A percentile compares a stretch with the other conserved stretches of the same genome.
Evolutionary conservation across 2,797 vertebrate species (phyloP).

Genomic region (Gouania willdenowi): DNA sequence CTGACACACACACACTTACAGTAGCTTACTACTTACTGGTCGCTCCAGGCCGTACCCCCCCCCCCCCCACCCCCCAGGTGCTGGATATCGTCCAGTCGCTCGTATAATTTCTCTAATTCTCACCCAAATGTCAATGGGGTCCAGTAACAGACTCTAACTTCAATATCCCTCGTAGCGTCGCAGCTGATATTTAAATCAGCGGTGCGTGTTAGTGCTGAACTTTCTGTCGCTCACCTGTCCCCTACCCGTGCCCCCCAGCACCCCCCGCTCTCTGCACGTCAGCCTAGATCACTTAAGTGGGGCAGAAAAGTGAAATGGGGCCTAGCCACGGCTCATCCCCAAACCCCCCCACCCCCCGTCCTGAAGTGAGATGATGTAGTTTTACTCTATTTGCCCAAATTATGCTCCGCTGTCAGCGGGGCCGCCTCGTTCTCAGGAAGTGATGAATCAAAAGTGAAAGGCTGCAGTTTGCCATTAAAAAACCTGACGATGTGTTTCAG

Average conservation of each 20-base stretch:
- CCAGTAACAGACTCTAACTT: slow-evolving; percentile 49
- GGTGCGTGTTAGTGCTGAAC: no score
- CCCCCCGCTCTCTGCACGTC: slow-evolving; percentile 10
- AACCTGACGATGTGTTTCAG: slow-evolving; percentile 38
- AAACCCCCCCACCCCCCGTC: slow-evolving; percentile 23
- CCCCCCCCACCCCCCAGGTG: neutral
- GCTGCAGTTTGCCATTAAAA: slow-evolving; percentile 47
- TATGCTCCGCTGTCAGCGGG: slow-evolving; percentile 34
- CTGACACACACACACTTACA: no score
- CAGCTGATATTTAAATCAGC: slow-evolving; percentile 55
- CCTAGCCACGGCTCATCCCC: neutral
- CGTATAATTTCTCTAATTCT: slow-evolving; percentile 69
- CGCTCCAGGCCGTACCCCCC: no score
- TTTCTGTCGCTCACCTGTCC: slow-evolving; percentile 30
- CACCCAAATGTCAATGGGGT: slow-evolving; percentile 69
- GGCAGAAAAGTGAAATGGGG: no score
- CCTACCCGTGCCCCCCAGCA: no score
- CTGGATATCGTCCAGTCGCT: slow-evolving; percentile 60
- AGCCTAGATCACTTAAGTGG: slow-evolving; percentile 52
- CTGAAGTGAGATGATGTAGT: slow-evolving; percentile 56
- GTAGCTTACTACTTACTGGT: no score
- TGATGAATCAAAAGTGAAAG: slow-evolving; percentile 63
- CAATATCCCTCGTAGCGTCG: slow-evolving; percentile 65
- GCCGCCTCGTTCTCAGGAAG: slow-evolving; percentile 43
- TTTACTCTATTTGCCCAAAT: slow-evolving; percentile 64